phyloP scores from a whole-genome alignment of 2,113 vertebrate species.

The Sardina pilchardus region DNA sequence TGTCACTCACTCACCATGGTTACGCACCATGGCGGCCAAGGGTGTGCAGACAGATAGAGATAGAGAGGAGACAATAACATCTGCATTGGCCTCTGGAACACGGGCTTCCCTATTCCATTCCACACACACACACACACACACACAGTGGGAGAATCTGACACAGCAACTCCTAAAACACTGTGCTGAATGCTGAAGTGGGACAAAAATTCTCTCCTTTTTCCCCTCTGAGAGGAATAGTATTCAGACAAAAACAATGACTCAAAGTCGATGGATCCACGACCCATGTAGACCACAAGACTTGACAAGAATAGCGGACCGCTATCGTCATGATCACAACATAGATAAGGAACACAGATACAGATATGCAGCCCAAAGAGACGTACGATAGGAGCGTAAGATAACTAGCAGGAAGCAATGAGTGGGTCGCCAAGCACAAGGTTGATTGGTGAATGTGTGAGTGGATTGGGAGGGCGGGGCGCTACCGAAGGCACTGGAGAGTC shows the following conservation, averaged over 20 bases:
- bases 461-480: not conserved
- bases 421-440: not conserved
- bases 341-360: not conserved
- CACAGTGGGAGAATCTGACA: constrained; percentile 12
- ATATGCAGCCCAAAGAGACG: not conserved
- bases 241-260: not conserved
- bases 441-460: not conserved
- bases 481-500: not conserved
- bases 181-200: not conserved
- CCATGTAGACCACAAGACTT: not conserved
- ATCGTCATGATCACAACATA: not conserved
- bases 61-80: not conserved
- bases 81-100: constrained; percentile 1
- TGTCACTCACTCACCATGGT: constrained; percentile 55
- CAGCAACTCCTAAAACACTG: not conserved
- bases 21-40: constrained; percentile 68
- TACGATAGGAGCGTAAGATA: not conserved
- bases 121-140: not conserved
- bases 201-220: not conserved
- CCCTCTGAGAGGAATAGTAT: not conserved
- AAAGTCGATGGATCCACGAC: not conserved
- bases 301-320: not conserved
- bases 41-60: constrained; percentile 28
- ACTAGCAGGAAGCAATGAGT: not conserved
- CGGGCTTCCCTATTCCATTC: not conserved